phyloP scores from a whole-genome alignment of 1,140 invertebrate species.

The Macrocentrus cingulum region DNA sequence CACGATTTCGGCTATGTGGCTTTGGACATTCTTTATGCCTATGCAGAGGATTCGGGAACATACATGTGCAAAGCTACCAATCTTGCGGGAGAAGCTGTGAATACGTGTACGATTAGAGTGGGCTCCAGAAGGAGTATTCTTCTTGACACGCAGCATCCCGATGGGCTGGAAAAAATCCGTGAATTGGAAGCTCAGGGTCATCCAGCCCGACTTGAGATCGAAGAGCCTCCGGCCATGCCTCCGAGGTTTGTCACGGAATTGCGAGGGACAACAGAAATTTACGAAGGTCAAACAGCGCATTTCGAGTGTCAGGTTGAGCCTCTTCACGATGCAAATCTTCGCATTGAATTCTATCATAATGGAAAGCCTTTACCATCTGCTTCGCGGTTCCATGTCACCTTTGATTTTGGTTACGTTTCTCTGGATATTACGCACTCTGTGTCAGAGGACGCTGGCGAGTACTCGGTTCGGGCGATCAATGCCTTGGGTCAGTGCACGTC shows the following conservation, averaged over 20 bases:
- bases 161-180: slow-evolving; percentile 88
- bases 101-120: slow-evolving; percentile 82
- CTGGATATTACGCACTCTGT: slow-evolving; percentile 88
- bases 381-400: slow-evolving; percentile 87
- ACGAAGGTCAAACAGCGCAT: slow-evolving; percentile 84
- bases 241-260: slow-evolving; percentile 83
- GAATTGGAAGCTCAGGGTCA: slow-evolving; percentile 82
- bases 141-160: slow-evolving; percentile 89
- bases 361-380: slow-evolving; percentile 84
- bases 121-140: slow-evolving; percentile 82
- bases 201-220: slow-evolving; percentile 75
- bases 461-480: slow-evolving; percentile 87
- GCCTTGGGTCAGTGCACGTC: slow-evolving; percentile 83
- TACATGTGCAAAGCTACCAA: slow-evolving; percentile 95
- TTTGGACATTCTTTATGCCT: slow-evolving; percentile 91
- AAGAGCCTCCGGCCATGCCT: slow-evolving; percentile 74
- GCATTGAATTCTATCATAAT: slow-evolving; percentile 90
- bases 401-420: slow-evolving; percentile 94
- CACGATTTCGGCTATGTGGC: slow-evolving; percentile 97
- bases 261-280: slow-evolving; percentile 75
- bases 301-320: slow-evolving; percentile 92
- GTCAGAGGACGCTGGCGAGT: slow-evolving; percentile 92
- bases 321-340: slow-evolving; percentile 85
- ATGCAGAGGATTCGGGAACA: slow-evolving; percentile 91
- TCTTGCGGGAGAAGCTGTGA: slow-evolving; percentile 87